Conservation (phyloP, 2,113 vertebrate genomes). For the Neogobius melanostomus region DNA sequence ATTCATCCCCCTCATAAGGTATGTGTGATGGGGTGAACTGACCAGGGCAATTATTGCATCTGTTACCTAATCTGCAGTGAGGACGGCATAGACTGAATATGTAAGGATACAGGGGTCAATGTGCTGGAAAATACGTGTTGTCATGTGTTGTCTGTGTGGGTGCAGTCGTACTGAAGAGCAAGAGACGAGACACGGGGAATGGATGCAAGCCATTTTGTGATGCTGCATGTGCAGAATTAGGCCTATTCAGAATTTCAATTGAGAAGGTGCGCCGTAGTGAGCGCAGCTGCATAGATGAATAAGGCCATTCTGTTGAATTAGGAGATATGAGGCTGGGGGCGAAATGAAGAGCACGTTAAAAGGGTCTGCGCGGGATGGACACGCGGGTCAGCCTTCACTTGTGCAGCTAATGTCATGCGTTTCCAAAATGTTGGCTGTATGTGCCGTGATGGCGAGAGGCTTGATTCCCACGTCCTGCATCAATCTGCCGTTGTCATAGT, state of each 20-base stretch:
- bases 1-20: slow-evolving; percentile 64
- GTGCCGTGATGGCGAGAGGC: slow-evolving; percentile 53
- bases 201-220: slow-evolving; percentile 80
- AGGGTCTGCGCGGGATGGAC: slow-evolving; percentile 31
- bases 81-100: slow-evolving; percentile 2
- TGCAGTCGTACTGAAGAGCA: slow-evolving; percentile 62
- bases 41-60: slow-evolving; percentile 57
- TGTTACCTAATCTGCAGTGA: slow-evolving; percentile 38
- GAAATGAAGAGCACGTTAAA: slow-evolving; percentile 51
- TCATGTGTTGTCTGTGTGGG: slow-evolving; percentile 18
- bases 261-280: slow-evolving; percentile 75
- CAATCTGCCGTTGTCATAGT: slow-evolving; percentile 81
- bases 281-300: slow-evolving; percentile 77
- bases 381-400: slow-evolving; percentile 7
- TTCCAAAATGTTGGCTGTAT: slow-evolving; percentile 10
- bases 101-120: slow-evolving; percentile 20
- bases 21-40: slow-evolving; percentile 60
- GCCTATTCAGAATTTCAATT: slow-evolving; percentile 79
- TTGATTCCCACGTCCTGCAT: slow-evolving; percentile 77
- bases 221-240: slow-evolving; percentile 78
- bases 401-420: slow-evolving; percentile 11
- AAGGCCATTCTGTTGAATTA: slow-evolving; percentile 74
- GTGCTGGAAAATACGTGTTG: slow-evolving; percentile 22
- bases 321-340: slow-evolving; percentile 61
- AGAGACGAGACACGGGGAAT: slow-evolving; percentile 41